phyloP scores from a whole-genome alignment of 2,888 invertebrate genomes.

The Epicampocera succincta region DNA sequence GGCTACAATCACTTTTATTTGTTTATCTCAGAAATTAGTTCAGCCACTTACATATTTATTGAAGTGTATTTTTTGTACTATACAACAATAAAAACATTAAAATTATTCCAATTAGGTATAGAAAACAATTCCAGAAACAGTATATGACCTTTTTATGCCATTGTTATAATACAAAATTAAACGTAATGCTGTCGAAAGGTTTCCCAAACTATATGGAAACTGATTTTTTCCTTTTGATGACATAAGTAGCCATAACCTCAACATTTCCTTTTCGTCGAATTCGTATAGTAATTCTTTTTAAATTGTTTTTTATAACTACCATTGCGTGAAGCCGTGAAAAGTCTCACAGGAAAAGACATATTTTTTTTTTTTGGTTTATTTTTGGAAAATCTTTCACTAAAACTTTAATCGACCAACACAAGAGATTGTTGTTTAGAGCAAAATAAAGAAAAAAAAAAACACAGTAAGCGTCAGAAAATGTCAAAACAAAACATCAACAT shows the following conservation, averaged over 20 bases:
- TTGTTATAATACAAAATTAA: too few species aligned
- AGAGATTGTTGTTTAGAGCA: constrained; percentile 28
- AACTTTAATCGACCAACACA: constrained; percentile 43
- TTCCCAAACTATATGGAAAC: not conserved
- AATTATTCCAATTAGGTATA: too few species aligned
- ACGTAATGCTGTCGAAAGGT: too few species aligned
- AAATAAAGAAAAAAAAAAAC: constrained; percentile 30
- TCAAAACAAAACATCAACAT: constrained; percentile 1
- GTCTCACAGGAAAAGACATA: constrained; percentile 76
- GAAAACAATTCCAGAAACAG: too few species aligned
- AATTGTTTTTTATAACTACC: constrained; percentile 73
- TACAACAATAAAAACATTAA: too few species aligned
- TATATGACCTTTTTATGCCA: too few species aligned
- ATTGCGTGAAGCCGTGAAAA: constrained; percentile 77
- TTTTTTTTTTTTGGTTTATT: constrained; percentile 7
- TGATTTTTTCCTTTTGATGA: constrained; percentile 74
- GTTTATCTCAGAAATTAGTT: too few species aligned
- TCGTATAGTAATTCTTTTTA: not conserved
- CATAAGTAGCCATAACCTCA: constrained; percentile 81
- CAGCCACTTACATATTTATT: too few species aligned
- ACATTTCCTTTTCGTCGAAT: constrained; percentile 13
- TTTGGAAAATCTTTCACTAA: constrained; percentile 23
- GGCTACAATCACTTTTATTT: too few species aligned
- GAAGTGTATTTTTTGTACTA: too few species aligned
- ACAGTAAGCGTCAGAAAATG: constrained; percentile 36